A percentile compares a stretch with the other conserved stretches of the same genome.
Evolutionary conservation across 2,888 invertebrate genomes (phyloP).

Genomic region (Leptopilina myrica): DNA sequence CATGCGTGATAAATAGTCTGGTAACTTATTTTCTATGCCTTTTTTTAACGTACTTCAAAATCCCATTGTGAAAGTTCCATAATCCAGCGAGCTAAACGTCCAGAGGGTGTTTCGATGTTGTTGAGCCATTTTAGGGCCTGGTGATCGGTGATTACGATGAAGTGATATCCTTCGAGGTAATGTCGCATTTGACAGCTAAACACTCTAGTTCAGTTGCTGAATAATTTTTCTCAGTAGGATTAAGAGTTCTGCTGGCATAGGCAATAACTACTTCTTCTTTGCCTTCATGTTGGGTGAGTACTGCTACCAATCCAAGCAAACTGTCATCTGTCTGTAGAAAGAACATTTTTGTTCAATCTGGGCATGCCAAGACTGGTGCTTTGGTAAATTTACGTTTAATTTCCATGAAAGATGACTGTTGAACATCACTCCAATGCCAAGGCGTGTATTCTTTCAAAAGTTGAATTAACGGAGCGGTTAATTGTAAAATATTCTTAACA

Average conservation of each 20-base stretch:
- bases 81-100: slow-evolving; percentile 39
- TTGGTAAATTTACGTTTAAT: slow-evolving; percentile 31
- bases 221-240: slow-evolving; percentile 27
- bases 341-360: slow-evolving; percentile 43
- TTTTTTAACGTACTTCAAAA: slow-evolving; percentile 11
- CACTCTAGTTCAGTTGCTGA: slow-evolving; percentile 41
- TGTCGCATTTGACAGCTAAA: slow-evolving; percentile 31
- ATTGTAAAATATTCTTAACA: background rate
- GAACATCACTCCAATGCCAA: slow-evolving; percentile 44
- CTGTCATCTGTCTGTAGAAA: slow-evolving; percentile 48
- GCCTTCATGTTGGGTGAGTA: slow-evolving; percentile 19
- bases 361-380: slow-evolving; percentile 43
- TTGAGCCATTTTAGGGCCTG: slow-evolving; percentile 17
- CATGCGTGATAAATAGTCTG: slow-evolving; percentile 12
- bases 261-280: slow-evolving; percentile 46
- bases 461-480: slow-evolving; percentile 34
- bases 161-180: background rate
- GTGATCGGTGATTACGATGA: background rate
- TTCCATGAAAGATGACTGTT: slow-evolving; percentile 36
- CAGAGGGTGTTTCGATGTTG: slow-evolving; percentile 18
- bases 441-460: slow-evolving; percentile 22
- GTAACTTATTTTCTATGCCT: background rate
- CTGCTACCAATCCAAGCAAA: slow-evolving; percentile 43
- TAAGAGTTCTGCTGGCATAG: slow-evolving; percentile 48
- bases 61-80: slow-evolving; percentile 39